These are phyloP conservation scores for Psilopogon haemacephalus DNA, from an alignment of 2,113 vertebrate species.

Conservation along the genomic window DNA sequence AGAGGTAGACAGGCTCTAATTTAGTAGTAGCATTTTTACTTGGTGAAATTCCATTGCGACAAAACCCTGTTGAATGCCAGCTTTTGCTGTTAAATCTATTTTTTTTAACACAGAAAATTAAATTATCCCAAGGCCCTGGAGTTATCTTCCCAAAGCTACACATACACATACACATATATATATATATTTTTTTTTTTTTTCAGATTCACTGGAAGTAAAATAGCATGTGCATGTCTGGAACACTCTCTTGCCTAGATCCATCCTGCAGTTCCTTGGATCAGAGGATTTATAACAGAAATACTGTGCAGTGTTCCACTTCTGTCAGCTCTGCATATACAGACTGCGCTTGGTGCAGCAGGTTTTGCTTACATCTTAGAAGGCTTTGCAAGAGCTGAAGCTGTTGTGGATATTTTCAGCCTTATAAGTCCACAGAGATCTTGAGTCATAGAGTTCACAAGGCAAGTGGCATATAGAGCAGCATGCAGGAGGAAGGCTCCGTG, in stretches of 20 bases:
- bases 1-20: constrained; percentile 19
- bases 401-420: constrained; percentile 6
- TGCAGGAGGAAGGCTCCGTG: background rate
- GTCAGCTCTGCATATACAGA: background rate
- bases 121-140: background rate
- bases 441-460: background rate
- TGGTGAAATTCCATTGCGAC: constrained; percentile 2
- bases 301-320: background rate
- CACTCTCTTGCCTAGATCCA: background rate
- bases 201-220: background rate
- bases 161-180: background rate
- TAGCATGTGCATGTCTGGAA: background rate
- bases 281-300: background rate
- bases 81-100: constrained; percentile 18
- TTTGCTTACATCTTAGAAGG: background rate
- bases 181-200: no score
- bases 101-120: constrained; percentile 35
- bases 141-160: background rate
- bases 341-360: background rate
- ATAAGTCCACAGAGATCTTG: background rate
- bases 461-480: background rate
- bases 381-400: background rate
- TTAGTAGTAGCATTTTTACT: background rate
- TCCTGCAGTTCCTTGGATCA: background rate
- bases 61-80: background rate